Evolutionary conservation across 2,113 vertebrate species (phyloP), one percentile per base, ranked within the genome.

Genomic region (Eptesicus fuscus): DNA sequence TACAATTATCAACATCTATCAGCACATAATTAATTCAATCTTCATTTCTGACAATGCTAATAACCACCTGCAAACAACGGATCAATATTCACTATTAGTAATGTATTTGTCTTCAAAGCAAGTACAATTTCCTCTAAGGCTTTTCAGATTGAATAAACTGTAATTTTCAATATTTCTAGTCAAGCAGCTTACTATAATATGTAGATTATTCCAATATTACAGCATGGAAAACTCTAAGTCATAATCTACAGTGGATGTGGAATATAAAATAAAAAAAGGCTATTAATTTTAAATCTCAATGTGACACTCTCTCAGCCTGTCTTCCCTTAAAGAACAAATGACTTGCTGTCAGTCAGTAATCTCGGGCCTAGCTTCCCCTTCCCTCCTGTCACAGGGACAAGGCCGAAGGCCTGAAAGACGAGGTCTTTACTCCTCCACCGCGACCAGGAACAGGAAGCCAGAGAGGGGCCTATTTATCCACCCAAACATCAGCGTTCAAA

Each of bases 21-120:
- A 96, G 80, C 83, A 96, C 53, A 93, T 35, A 96, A 96, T 96
- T 97, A 97, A 87, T 98, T 96, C 87, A 95, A 83, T 69, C 65
- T 96, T 97, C 73, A 96, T 95, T 98, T 96, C 96, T 96, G 94
- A 97, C 6, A 7, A 94, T 91, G 87, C 76, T 96, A 97, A 97
- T 95, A 97, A 97, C 42, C 47, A 96, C 69, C 71, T 94, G 87
- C 4, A 78, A 96, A 96, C 80, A 90, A 94, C 70, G 93, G 96
- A 98, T 95, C 97, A 96, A 98, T 95, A 96, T 51, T 97, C 94
- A 94, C 82, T 82, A 95, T 79, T 92, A 97, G 40, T 80, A 90
- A 92, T 23, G 25, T 59, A 90, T 83, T 85, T 96, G 87, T 94
- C 97, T 97, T 90, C 92, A 97, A 92, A 95, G 56, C 65, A 88